phyloP scores from a whole-genome alignment of 2,888 invertebrate genomes.

The Malacosoma neustria region DNA sequence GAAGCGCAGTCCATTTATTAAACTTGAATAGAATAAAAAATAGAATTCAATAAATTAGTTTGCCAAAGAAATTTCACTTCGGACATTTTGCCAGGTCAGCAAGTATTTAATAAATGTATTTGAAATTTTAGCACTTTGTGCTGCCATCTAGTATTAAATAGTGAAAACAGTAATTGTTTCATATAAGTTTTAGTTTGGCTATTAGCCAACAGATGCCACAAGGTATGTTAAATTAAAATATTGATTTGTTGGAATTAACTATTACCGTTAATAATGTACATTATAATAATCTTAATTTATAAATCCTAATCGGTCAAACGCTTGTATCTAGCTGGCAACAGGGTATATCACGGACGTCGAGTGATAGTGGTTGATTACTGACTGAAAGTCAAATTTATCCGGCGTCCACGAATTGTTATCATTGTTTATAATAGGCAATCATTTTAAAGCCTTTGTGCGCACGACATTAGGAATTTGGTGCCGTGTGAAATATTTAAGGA shows the following conservation, averaged over 20 bases:
- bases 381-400: constrained; percentile 6
- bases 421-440: constrained; percentile 20
- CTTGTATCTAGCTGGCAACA: neutral
- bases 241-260: no score
- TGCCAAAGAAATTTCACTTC: no score
- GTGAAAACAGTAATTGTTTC: constrained; percentile 6
- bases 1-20: no score
- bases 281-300: constrained; percentile 4
- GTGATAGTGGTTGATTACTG: neutral
- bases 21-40: no score
- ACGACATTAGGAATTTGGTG: neutral
- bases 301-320: neutral
- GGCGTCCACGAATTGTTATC: constrained; percentile 12
- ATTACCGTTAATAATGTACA: no score
- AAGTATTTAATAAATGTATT: no score
- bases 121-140: no score
- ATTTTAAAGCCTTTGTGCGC: constrained; percentile 21
- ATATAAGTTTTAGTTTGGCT: constrained; percentile 5
- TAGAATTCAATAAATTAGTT: no score
- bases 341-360: neutral
- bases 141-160: constrained; percentile 34
- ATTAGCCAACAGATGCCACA: constrained; percentile 34
- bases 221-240: no score
- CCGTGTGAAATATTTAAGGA: neutral
- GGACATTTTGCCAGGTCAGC: no score